A percentile compares a stretch with the other conserved stretches of the same genome.
phyloP scores from a whole-genome alignment of 2,113 vertebrate species.

The Fregetta grallaria region DNA sequence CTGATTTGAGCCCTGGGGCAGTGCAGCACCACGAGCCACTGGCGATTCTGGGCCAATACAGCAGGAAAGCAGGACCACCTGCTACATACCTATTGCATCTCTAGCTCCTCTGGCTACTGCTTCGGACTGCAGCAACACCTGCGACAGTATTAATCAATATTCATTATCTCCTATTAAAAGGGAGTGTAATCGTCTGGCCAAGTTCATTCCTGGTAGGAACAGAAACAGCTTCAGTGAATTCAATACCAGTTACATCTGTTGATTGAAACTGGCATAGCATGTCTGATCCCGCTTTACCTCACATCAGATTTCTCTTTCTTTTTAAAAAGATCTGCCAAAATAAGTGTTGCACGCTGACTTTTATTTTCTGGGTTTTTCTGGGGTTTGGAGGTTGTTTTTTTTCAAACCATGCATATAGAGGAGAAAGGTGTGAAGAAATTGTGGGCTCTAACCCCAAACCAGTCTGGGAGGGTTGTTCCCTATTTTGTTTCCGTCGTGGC shows the following conservation, averaged over 20 bases:
- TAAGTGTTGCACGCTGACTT: not conserved
- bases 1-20: no score
- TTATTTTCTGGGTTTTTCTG: not conserved
- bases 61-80: not conserved
- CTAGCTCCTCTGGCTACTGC: not conserved
- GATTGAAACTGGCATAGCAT: not conserved
- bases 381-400: fast-evolving
- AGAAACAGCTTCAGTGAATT: not conserved
- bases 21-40: fast-evolving
- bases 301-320: not conserved
- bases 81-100: fast-evolving
- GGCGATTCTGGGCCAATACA: fast-evolving
- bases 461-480: fast-evolving
- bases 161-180: not conserved
- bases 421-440: not conserved
- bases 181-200: not conserved
- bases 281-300: not conserved
- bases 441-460: not conserved
- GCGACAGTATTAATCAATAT: not conserved
- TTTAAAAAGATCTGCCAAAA: not conserved
- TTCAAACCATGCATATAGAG: not conserved
- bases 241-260: not conserved
- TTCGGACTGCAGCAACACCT: not conserved
- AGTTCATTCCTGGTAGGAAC: not conserved
- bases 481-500: not conserved